Evolutionary conservation across 2,797 vertebrate species (phyloP).

Genomic region (Peromyscus eremicus): DNA sequence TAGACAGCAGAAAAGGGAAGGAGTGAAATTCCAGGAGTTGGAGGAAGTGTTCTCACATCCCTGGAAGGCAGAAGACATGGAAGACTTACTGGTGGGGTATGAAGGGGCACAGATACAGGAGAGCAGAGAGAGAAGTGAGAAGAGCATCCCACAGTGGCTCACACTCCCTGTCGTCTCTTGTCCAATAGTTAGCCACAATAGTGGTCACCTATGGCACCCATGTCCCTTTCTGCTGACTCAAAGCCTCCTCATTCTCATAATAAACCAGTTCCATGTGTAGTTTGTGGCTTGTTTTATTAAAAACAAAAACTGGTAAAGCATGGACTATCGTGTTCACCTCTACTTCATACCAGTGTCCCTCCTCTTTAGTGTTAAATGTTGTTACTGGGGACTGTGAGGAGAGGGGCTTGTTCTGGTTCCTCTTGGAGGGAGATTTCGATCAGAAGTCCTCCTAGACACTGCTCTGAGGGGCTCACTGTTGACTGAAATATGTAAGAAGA

Average conservation of each 20-base stretch:
- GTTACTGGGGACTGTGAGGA: neutral
- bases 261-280: slow-evolving; percentile 15
- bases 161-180: neutral
- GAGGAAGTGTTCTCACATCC: neutral
- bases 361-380: slow-evolving; percentile 37
- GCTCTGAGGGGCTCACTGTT: neutral
- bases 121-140: neutral
- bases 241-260: neutral
- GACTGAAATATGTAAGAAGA: slow-evolving; percentile 3
- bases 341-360: neutral
- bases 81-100: neutral
- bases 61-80: neutral
- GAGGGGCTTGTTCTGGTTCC: slow-evolving; percentile 18
- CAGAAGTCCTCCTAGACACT: neutral
- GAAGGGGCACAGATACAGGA: neutral
- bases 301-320: slow-evolving; percentile 41
- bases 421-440: slow-evolving; percentile 14
- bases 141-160: neutral
- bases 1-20: neutral
- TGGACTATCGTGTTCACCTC: neutral
- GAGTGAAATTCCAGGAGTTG: neutral
- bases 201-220: too few relatives aligned
- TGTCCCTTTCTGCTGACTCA: slow-evolving; percentile 25
- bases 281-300: slow-evolving; percentile 2
- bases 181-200: neutral